Conservation (phyloP, 2,888 invertebrate genomes). For the Drosophila meridionalis region DNA sequence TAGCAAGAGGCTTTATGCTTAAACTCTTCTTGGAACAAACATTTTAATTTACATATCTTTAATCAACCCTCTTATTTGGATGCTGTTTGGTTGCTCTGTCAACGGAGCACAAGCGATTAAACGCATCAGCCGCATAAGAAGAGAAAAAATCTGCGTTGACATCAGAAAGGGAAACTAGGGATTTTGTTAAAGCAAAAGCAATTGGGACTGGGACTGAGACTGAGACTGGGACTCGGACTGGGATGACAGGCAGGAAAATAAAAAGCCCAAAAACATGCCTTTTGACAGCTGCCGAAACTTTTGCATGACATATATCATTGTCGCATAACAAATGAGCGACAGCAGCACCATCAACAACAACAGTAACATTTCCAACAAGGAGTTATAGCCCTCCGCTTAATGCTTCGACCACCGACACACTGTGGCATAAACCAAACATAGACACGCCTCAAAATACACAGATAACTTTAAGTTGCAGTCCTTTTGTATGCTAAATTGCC, state of each 20-base stretch:
- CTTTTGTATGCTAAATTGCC: slow-evolving; percentile 16
- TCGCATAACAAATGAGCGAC: slow-evolving; percentile 79
- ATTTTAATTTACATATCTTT: slow-evolving; percentile 46
- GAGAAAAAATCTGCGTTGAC: slow-evolving; percentile 8
- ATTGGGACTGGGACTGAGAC: slow-evolving; percentile 25
- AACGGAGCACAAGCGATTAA: slow-evolving; percentile 38
- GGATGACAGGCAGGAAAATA: slow-evolving; percentile 51
- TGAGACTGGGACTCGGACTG: slow-evolving; percentile 24
- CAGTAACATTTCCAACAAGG: slow-evolving; percentile 33
- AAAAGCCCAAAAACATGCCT: slow-evolving; percentile 67
- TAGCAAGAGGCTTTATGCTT: slow-evolving; percentile 33
- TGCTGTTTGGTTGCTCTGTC: slow-evolving; percentile 19
- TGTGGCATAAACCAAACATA: slow-evolving; percentile 12
- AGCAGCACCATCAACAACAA: slow-evolving; percentile 39
- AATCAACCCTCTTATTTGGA: slow-evolving; percentile 53
- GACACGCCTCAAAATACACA: slow-evolving; percentile 25
- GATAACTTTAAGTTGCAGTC: slow-evolving; percentile 53
- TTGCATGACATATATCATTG: slow-evolving; percentile 82
- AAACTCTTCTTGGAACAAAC: slow-evolving; percentile 10
- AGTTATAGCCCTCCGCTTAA: slow-evolving; percentile 48
- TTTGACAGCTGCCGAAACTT: slow-evolving; percentile 82
- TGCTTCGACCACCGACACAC: slow-evolving; percentile 50
- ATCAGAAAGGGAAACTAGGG: slow-evolving; percentile 14
- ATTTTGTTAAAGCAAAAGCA: slow-evolving; percentile 23
- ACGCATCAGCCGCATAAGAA: slow-evolving; percentile 47